Base-by-base conservation (phyloP, 2,113 vertebrate species). In the Lycaon pictus region DNA sequence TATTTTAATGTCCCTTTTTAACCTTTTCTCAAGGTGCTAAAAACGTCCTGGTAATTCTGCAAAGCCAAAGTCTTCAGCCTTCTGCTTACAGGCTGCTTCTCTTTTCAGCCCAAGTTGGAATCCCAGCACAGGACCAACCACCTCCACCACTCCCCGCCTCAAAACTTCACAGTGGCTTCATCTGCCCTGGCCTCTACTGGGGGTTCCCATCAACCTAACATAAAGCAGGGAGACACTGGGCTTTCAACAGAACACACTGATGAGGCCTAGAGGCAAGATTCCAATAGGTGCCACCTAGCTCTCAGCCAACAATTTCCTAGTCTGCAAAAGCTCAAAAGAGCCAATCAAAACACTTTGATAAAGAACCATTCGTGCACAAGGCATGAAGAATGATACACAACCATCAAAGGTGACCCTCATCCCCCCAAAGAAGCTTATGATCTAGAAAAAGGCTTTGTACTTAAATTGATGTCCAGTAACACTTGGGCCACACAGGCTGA, bases 291-390 rank as follows among this genome's bases (percentile, higher is more conserved):
- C 48, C 25, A 22, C 56, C 71, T 23, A 65, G 35, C 48, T 88
- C 22, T 48, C 86, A 20, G 58, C 11, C 79, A 90, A 51, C 17
- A 19, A 1, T 32, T 71, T 60, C 62, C 29, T 48, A 32, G 23
- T 88, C 58, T 88, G 58, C 35, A 55, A 56, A 95, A 84, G 27
- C 58, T 95, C 90, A 55, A 80, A n/a, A 65, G 67, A 90, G 43
- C 32, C 69, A 72, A 88, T 69, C 37, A 55, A 84, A 89, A 95
- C 48, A 88, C 22, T 80, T 13, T 53, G 51, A 11, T 8, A 90
- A n/a, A 56, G 12, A 12, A 11, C 7, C 67, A 53, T 16, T 63
- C 81, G 55, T 4, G 5, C 48, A 56, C 3, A 82, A 65, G 53
- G 48, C 63, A 67, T 23, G n/a, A 48, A 81, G 72, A 95, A 93